phyloP scores from a whole-genome alignment of 2,113 vertebrate genomes.

The Callorhinus ursinus region DNA sequence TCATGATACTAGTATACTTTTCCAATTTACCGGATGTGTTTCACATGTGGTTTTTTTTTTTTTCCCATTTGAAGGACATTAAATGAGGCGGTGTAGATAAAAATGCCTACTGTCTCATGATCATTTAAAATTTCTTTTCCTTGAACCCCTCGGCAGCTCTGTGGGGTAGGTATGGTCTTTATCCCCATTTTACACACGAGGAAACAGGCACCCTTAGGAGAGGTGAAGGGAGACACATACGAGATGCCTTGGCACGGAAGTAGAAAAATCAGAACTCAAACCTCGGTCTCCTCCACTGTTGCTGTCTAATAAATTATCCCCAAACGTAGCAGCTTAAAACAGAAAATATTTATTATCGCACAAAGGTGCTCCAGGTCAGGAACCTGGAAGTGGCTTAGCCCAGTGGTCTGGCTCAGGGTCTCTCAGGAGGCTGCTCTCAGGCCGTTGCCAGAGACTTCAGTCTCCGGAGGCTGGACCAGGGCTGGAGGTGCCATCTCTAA shows the following conservation, averaged over 20 bases:
- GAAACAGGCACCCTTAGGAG: neutral
- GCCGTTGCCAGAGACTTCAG: neutral
- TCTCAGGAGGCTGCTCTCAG: neutral
- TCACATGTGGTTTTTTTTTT: neutral
- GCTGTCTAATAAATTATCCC: neutral
- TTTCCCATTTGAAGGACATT: neutral
- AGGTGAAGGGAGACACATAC: neutral
- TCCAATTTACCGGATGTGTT: neutral
- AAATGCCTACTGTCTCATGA: neutral
- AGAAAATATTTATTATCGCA: neutral
- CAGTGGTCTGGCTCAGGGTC: neutral
- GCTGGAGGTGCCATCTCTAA: neutral
- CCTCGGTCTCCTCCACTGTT: neutral
- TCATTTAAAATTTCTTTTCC: neutral
- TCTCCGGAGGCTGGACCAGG: neutral
- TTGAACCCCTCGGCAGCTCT: neutral
- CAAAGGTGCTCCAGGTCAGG: neutral
- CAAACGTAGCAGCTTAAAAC: neutral
- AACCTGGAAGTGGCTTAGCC: too few relatives aligned
- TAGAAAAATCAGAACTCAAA: neutral
- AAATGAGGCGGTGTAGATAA: neutral
- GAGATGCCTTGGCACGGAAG: neutral
- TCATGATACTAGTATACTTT: constrained; percentile 4
- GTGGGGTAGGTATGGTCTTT: neutral
- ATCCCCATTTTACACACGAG: neutral